phyloP scores from a whole-genome alignment of 2,888 invertebrate species.

The Phalangium opilio region DNA sequence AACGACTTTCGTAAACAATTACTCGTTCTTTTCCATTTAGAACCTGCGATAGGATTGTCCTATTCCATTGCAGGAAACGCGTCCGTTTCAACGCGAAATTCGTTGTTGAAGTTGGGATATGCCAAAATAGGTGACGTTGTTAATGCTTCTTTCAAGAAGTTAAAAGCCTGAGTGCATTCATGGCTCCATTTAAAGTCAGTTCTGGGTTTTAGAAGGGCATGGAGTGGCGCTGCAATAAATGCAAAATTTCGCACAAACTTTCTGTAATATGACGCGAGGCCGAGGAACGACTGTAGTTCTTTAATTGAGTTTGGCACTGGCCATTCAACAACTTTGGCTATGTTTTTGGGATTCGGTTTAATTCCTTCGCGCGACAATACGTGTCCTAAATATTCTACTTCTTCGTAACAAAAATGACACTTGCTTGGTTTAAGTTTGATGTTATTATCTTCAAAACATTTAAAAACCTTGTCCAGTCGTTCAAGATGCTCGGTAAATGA shows the following conservation, averaged over 20 bases:
- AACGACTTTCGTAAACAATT: conserved; percentile 22
- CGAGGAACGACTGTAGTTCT: neutral
- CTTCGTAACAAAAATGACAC: conserved; percentile 14
- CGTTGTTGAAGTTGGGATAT: conserved; percentile 15
- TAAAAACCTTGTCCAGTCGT: too few relatives aligned
- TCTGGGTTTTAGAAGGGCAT: conserved; percentile 6
- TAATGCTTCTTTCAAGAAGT: too few relatives aligned
- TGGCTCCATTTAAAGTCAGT: too few relatives aligned
- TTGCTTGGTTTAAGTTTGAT: conserved; percentile 19
- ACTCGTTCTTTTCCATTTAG: conserved; percentile 10
- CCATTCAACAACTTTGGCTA: conserved; percentile 2
- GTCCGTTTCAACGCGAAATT: conserved; percentile 20
- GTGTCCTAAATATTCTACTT: conserved; percentile 12
- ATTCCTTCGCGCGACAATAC: conserved; percentile 5
- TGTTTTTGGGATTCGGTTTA: conserved; percentile 2
- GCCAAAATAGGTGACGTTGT: conserved; percentile 17
- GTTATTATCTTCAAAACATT: conserved; percentile 9
- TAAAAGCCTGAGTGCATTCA: too few relatives aligned
- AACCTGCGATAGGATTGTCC: conserved; percentile 22
- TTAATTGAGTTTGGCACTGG: conserved; percentile 10
- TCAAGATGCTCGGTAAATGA: conserved; percentile 19
- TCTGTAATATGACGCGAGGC: conserved; percentile 2
- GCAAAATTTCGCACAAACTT: conserved; percentile 5
- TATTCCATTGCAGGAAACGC: too few relatives aligned
- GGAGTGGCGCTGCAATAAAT: too few relatives aligned